Evolutionary conservation across 1,140 invertebrate genomes (phyloP).

Genomic region (Trachymyrmex cornetzi): DNA sequence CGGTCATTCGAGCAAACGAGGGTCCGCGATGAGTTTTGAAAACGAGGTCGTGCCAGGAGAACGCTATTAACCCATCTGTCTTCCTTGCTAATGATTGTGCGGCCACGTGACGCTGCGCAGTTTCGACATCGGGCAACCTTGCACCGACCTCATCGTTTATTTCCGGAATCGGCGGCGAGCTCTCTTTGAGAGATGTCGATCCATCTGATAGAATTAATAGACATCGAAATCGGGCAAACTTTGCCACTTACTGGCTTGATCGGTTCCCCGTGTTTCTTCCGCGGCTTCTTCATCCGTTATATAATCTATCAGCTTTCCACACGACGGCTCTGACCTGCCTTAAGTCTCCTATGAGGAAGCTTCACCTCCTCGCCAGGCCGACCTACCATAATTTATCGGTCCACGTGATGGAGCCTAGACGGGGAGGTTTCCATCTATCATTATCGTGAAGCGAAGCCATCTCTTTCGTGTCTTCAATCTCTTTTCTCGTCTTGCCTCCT

Average conservation of each 20-base stretch:
- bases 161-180: constrained; percentile 27
- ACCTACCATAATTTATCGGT: constrained; percentile 74
- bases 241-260: constrained; percentile 58
- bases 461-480: constrained; percentile 57
- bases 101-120: constrained; percentile 75
- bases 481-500: constrained; percentile 66
- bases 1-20: constrained; percentile 57
- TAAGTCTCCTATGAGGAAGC: constrained; percentile 62
- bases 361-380: constrained; percentile 52
- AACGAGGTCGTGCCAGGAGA: constrained; percentile 68
- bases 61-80: constrained; percentile 81
- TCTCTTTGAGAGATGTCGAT: constrained; percentile 45
- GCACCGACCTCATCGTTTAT: constrained; percentile 55
- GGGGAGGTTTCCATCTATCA: constrained; percentile 72
- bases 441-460: constrained; percentile 73
- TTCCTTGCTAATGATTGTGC: constrained; percentile 79
- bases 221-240: constrained; percentile 61
- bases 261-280: constrained; percentile 59
- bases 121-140: constrained; percentile 52
- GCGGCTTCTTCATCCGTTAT: constrained; percentile 57
- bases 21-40: constrained; percentile 68
- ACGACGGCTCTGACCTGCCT: constrained; percentile 62
- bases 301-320: constrained; percentile 63
- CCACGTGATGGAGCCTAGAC: constrained; percentile 65
- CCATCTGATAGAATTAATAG: constrained; percentile 62